Evolutionary conservation across 2,113 vertebrate genomes (phyloP), one percentile per base, ranked within the genome.

Genomic region (Corydoras sp.): DNA sequence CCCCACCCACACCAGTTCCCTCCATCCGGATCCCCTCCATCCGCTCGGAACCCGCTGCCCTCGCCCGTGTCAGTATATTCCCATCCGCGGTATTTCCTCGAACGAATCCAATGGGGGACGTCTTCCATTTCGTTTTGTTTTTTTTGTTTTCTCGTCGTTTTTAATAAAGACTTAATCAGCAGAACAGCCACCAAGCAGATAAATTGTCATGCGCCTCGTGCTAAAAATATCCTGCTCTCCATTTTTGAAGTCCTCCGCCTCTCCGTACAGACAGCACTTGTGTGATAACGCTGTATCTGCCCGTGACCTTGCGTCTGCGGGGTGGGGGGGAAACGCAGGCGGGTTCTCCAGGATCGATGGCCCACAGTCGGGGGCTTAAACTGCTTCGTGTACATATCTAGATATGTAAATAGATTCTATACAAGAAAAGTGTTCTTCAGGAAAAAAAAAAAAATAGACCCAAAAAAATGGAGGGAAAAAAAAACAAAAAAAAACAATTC

Each of bases 191-290:
- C 95, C 93, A 97, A 97, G 95, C 96, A 96, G 95, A 95, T 95
- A 96, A 97, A 98, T 95, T 94, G 94, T 96, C 96, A 98, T 98
- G 96, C 96, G 94, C 93, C 86, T 95, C 94, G 94, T 98, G 97
- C 95, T 95, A 95, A 95, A 94, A 69, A 95, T 95, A 95, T 89
- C 90, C 93, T 92, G 89, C 90, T 90, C 92, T n/a, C 14, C 13
- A 7, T 56, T 56, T 56, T 50, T 59, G 60, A 32, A 53, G 91
- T 92, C 88, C 89, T 89, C 87, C 91, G 90, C 89, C 92, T 92
- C 87, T 92, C 89, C 87, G 91, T 91, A 92, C 92, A 92, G 92
- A 93, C 92, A 95, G 92, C 91, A 94, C 93, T 95, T 93, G 91
- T 88, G 93, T 93, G 92, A 92, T 90, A 91, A 93, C 91, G 91